Evolutionary conservation across 37 sponge, comb jelly and placozoan species (phyloP), one percentile per base, ranked within the genome.

Genomic region (Ianthella basta): DNA sequence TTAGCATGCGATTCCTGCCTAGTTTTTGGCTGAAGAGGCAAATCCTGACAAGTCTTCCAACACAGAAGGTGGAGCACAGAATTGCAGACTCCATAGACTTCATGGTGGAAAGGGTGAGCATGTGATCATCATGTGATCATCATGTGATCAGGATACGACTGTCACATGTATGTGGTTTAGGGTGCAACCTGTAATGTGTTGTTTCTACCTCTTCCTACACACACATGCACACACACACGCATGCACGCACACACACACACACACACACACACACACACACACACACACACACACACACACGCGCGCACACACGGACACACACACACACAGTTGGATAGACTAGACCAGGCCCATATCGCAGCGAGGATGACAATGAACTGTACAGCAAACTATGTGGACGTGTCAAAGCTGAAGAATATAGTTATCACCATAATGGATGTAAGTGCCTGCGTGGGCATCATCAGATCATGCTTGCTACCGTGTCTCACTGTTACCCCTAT

Each of bases 11-110:
- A 93, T 83, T 86, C 19, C 88, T 96, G 90, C 99, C 99, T 21
- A 87, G 94, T 0, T 98, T 98, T 67, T 78, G 79, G 86, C 72
- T 98, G 65, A 96, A 93, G 80, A 60, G 97, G 21, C 89, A 91
- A 37, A 86, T 98, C 35, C 64, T 96, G 68, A 30, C 86, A 55
- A 92, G 91, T 84, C 59, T 96, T 24, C 97, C 97, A 27, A 87
- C 81, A 86, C 90, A 91, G 5, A 80, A 88, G 23, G 75, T 92
- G 44, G 95, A 92, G 80, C 60, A n/a, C n/a, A 72, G 69, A 61
- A 89, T 98, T 15, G 97, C 99, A 4, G 95, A 95, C 67, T 94
- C 99, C 18, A 91, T 93, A 60, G 99, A 98, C 86, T 98, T 98
- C 80, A 94, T 98, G 95, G 99, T 98, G 66, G 99, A 98, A 53